Evolutionary conservation across 1,140 invertebrate genomes (phyloP).

Genomic region (Aleiodes sp.): DNA sequence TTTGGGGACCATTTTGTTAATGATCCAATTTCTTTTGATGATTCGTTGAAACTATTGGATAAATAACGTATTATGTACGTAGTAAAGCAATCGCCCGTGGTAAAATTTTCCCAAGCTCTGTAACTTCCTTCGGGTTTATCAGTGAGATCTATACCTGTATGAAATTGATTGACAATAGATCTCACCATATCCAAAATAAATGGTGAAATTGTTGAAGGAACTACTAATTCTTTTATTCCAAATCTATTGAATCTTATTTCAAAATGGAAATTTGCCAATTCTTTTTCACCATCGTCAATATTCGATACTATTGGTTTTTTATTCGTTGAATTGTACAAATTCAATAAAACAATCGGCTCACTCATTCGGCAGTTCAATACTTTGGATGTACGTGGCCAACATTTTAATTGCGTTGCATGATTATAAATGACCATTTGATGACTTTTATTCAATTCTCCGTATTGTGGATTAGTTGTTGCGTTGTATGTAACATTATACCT

Average conservation of each 20-base stretch:
- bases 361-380: constrained; percentile 12
- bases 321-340: not conserved
- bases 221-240: constrained; percentile 24
- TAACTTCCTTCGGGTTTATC: not conserved
- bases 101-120: constrained; percentile 24
- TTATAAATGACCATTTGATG: not conserved
- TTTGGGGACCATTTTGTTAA: constrained; percentile 9
- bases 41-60: not conserved
- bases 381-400: not conserved
- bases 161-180: constrained; percentile 20
- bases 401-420: constrained; percentile 16
- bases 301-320: not conserved
- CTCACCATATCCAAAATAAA: constrained; percentile 8
- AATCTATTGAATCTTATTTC: constrained; percentile 22
- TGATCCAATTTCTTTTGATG: not conserved
- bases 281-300: not conserved
- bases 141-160: constrained; percentile 16
- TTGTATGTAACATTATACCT: constrained; percentile 23
- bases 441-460: not conserved
- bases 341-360: not conserved
- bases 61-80: not conserved
- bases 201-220: constrained; percentile 10
- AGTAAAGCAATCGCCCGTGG: constrained; percentile 23
- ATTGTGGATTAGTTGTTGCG: not conserved
- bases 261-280: not conserved